Conservation (phyloP, 1,140 invertebrate genomes). For the Drosophila prosaltans region DNA sequence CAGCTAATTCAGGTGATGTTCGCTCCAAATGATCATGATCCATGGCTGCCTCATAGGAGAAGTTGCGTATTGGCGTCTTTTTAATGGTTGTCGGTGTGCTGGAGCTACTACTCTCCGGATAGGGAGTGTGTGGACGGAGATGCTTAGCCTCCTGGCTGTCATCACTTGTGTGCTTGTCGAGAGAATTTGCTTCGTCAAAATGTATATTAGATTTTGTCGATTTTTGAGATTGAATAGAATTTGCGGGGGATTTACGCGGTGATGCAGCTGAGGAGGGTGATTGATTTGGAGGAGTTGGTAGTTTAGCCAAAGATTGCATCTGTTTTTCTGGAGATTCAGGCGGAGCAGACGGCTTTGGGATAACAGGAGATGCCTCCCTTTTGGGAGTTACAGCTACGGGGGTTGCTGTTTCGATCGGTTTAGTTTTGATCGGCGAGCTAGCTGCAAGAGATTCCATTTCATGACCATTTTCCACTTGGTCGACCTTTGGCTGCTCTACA, state of each 20-base stretch:
- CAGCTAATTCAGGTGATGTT: conserved; percentile 67
- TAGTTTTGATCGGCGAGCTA: not conserved
- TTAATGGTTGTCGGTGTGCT: conserved; percentile 74
- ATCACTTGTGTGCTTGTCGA: conserved; percentile 14
- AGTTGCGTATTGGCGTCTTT: conserved; percentile 70
- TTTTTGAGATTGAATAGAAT: conserved; percentile 41
- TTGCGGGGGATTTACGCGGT: conserved; percentile 47
- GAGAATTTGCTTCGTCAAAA: conserved; percentile 10
- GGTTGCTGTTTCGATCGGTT: not conserved
- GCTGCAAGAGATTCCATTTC: not conserved
- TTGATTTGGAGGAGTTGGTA: conserved; percentile 53
- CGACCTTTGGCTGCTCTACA: not conserved
- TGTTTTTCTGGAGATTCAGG: conserved; percentile 8
- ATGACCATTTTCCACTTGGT: not conserved
- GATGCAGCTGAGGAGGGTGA: conserved; percentile 41
- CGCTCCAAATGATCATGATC: conserved; percentile 64
- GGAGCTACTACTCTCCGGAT: conserved; percentile 66
- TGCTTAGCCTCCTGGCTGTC: conserved; percentile 47
- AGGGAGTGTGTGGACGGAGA: conserved; percentile 68
- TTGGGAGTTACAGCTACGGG: not conserved
- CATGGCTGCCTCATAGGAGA: conserved; percentile 79
- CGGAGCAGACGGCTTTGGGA: conserved; percentile 24
- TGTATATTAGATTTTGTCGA: conserved; percentile 36
- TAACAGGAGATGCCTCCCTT: not conserved
- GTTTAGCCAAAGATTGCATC: conserved; percentile 26